Conservation (phyloP, 2,797 vertebrate species). For the Babyrousa celebensis region DNA sequence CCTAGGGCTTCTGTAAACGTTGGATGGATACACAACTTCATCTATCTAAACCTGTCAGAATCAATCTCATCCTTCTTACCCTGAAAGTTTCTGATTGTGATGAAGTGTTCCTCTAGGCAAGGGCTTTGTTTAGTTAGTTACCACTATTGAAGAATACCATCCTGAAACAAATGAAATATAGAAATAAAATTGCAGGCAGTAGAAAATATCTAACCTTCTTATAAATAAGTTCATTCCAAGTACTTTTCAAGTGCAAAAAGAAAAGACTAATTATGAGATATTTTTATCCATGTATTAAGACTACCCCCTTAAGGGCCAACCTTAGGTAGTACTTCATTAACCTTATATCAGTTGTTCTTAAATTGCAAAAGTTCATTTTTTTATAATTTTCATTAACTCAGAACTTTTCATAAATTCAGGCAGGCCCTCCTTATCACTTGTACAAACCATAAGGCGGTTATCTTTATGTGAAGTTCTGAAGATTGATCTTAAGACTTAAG, state of each 20-base stretch:
- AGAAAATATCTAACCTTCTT: constrained; percentile 57
- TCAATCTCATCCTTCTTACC: neutral
- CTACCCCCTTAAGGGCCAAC: constrained; percentile 65
- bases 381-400: constrained; percentile 30
- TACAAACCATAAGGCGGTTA: constrained; percentile 14
- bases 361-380: constrained; percentile 62
- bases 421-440: constrained; percentile 24
- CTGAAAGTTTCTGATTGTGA: neutral
- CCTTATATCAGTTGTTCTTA: constrained; percentile 63
- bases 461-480: neutral
- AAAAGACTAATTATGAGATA: constrained; percentile 79
- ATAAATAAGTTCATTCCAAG: constrained; percentile 66
- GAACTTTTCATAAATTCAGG: constrained; percentile 43
- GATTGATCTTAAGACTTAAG: neutral
- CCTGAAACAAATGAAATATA: constrained; percentile 66
- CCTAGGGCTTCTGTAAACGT: neutral
- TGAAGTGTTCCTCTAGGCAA: neutral
- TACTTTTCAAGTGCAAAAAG: constrained; percentile 56
- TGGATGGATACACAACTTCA: neutral
- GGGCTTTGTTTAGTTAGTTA: neutral
- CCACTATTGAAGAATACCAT: constrained; percentile 16
- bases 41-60: neutral
- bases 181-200: constrained; percentile 50
- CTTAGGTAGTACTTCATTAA: constrained; percentile 73
- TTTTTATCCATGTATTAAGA: constrained; percentile 75